These are phyloP conservation scores for Gorilla gorilla DNA, from an alignment of 2,113 vertebrate genomes.

Conservation along the genomic window DNA sequence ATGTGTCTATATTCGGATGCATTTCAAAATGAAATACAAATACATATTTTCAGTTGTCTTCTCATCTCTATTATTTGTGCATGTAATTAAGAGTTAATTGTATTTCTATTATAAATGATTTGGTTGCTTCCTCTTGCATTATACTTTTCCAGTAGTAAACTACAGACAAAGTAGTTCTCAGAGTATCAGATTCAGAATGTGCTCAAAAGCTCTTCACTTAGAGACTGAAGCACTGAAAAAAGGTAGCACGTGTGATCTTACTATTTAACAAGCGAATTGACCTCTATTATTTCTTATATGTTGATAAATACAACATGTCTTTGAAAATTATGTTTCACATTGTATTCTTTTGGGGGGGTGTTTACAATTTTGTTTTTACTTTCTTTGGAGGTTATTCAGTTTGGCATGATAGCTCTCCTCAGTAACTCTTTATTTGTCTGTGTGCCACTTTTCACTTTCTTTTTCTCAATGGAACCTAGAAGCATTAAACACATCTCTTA, in stretches of 20 bases:
- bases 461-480: conserved; percentile 78
- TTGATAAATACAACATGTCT: neutral
- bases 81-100: neutral
- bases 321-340: neutral
- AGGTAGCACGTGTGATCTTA: neutral
- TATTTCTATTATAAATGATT: neutral
- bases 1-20: neutral
- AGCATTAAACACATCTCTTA: conserved; percentile 78
- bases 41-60: neutral
- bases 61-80: neutral
- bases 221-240: neutral
- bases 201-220: neutral
- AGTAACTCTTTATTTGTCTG: conserved; percentile 51
- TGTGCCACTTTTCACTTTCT: conserved; percentile 82
- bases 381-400: conserved; percentile 43
- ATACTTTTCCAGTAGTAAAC: neutral
- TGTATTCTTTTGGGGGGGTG: neutral
- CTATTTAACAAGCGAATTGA: neutral
- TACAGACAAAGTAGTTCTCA: neutral
- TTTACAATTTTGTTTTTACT: conserved; percentile 54
- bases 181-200: neutral
- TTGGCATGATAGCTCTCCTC: conserved; percentile 18
- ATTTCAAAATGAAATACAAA: neutral
- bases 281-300: neutral
- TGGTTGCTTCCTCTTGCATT: conserved; percentile 54